A percentile compares a stretch with the other conserved stretches of the same genome.
phyloP scores from a whole-genome alignment of 2,888 invertebrate genomes.

The Griposia aprilina region DNA sequence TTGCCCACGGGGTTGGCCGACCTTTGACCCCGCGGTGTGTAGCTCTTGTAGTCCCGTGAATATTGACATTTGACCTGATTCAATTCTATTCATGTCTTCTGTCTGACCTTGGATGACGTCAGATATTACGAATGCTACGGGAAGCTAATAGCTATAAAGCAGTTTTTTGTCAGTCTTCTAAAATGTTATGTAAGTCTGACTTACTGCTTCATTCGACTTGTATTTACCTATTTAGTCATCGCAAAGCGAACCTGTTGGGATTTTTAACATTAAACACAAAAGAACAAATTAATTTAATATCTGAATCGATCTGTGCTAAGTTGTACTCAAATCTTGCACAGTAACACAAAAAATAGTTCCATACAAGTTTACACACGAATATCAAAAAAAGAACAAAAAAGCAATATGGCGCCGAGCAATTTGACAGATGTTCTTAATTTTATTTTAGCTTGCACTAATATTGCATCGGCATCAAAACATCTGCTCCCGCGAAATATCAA shows the following conservation, averaged over 20 bases:
- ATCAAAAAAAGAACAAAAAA: conserved; percentile 16
- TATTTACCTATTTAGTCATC: not conserved
- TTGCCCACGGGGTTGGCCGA: conserved; percentile 75
- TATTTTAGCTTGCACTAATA: conserved; percentile 49
- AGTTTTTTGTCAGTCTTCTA: not conserved
- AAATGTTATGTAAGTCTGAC: not conserved
- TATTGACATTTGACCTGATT: conserved; percentile 9
- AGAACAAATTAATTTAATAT: not conserved
- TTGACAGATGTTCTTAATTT: conserved; percentile 66
- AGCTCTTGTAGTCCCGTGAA: conserved; percentile 8
- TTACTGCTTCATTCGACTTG: not conserved
- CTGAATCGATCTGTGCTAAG: not conserved
- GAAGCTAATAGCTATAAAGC: not conserved
- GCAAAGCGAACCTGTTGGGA: not conserved
- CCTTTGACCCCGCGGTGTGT: conserved; percentile 77
- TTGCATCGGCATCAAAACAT: conserved; percentile 63
- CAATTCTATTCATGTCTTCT: conserved; percentile 3
- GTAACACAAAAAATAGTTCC: not conserved
- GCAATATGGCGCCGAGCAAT: conserved; percentile 55
- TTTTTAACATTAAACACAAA: not conserved
- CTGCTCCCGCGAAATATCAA: conserved; percentile 69
- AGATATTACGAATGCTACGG: not conserved
- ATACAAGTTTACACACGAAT: not conserved
- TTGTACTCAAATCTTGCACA: not conserved
- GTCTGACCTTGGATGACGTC: not conserved